Evolutionary conservation across 2,113 vertebrate species (phyloP).

Genomic region (Ivindomyrus marchei): DNA sequence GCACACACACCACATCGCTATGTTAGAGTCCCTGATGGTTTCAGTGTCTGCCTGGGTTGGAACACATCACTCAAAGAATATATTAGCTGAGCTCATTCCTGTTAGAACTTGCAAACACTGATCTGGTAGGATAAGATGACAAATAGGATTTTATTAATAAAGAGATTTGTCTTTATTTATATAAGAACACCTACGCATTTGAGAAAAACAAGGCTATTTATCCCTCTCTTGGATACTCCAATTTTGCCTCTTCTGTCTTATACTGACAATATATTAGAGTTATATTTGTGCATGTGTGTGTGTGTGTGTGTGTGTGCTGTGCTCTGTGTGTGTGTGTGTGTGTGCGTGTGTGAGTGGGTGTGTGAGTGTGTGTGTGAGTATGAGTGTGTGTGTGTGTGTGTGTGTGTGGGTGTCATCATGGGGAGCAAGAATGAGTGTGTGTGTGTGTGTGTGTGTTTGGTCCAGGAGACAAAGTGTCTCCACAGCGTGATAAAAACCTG

Average conservation of each 20-base stretch:
- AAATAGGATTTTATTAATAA: not conserved
- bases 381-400: not conserved
- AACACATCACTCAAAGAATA: not conserved
- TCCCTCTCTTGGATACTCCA: not conserved
- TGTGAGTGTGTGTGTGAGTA: not conserved
- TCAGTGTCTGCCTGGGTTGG: not conserved
- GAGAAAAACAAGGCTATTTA: not conserved
- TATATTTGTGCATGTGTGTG: not conserved
- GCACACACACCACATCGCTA: not conserved
- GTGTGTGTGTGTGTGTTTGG: not conserved
- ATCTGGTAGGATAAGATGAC: not conserved
- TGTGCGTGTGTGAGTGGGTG: too few relatives aligned
- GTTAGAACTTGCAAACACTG: not conserved
- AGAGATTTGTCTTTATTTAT: not conserved
- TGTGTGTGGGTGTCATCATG: too few relatives aligned
- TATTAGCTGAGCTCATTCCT: not conserved
- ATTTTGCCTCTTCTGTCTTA: not conserved
- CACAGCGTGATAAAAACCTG: too few relatives aligned
- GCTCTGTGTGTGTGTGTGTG: not conserved
- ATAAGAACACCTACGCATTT: not conserved
- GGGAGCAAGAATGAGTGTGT: too few relatives aligned
- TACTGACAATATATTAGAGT: not conserved
- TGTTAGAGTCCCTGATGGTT: not conserved
- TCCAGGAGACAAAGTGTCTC: too few relatives aligned
- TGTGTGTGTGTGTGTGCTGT: too few relatives aligned